These are phyloP conservation scores for Octopus bimaculoides DNA, from an alignment of 1,140 invertebrate species.

Conservation along the genomic window DNA sequence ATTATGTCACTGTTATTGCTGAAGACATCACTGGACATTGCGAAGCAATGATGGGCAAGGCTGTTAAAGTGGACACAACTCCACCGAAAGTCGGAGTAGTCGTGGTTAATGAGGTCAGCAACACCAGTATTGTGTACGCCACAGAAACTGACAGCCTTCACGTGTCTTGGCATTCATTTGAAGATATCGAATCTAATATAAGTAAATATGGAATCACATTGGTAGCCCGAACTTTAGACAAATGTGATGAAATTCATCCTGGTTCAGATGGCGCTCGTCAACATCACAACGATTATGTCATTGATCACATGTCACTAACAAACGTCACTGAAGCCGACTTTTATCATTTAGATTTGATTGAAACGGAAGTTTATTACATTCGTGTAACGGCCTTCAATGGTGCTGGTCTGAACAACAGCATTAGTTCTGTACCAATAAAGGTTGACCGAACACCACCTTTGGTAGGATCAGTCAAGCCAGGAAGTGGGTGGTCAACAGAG, in stretches of 20 bases:
- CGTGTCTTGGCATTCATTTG: conserved; percentile 18
- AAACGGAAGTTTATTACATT: conserved; percentile 14
- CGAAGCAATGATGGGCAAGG: background rate
- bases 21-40: conserved; percentile 20
- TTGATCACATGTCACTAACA: conserved; percentile 3
- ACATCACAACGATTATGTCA: background rate
- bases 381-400: conserved; percentile 17
- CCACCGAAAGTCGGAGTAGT: conserved; percentile 18
- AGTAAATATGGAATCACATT: background rate
- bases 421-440: conserved; percentile 10
- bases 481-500: conserved; percentile 18
- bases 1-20: conserved; percentile 24
- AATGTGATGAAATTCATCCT: too few relatives aligned
- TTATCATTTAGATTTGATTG: conserved; percentile 16
- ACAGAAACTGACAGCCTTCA: conserved; percentile 5
- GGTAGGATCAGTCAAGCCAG: conserved; percentile 19
- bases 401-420: conserved; percentile 17
- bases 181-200: conserved; percentile 26
- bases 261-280: too few relatives aligned
- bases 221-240: too few relatives aligned
- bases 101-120: background rate
- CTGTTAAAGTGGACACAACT: conserved; percentile 24
- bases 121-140: conserved; percentile 15
- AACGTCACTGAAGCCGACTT: conserved; percentile 19
- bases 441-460: conserved; percentile 23